Evolutionary conservation across 1,140 invertebrate genomes (phyloP), one percentile per base, ranked within the genome.

Genomic region (Drosophila watanabei): DNA sequence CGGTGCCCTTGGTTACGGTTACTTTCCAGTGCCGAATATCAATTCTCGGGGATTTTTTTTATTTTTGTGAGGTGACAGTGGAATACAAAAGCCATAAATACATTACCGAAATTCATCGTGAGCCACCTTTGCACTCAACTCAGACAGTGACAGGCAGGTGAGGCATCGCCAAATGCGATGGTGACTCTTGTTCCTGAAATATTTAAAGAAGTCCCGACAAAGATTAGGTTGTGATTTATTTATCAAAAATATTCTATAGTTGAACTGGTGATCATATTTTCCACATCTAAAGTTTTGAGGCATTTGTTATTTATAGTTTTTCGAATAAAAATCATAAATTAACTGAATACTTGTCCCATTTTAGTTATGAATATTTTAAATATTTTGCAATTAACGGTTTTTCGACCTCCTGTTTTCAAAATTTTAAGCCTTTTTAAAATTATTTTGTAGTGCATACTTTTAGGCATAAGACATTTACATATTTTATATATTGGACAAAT

Each of bases 1-100:
- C 5, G 28, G 33, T 52, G 71, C 66, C 71, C 70, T 83, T 88
- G 71, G 69, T 52, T 46, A 87, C 73, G 57, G 69, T 28, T 57
- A 52, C 62, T 52, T 58, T 73, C 52, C 20, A 79, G 69, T 46
- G 64, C 33, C 63, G 58, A 59, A 84, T 78, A 75, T 61, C 48
- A 68, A 75, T 82, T 77, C 71, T 75, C 11, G 77, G 85, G 84
- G 84, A 24, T 78, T 88, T 89, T 87, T 80, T 78, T 61, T 56
- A 24, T 10, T 49, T 37, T n/a, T 24, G n/a, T 3, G 9, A 11
- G 54, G 33, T 73, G 68, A 73, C 70, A 60, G 68, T 28, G 32
- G 14, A 45, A 51, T 68, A 52, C 46, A 68, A 68, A 68, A 41
- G 35, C 45, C 13, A 39, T 16, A 60, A 33, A 35, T 54, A 28